Percentiles rank a stretch among this genome's conserved stretches.
These are phyloP conservation scores for Euplagia quadripunctaria DNA, from an alignment of 2,888 invertebrate species.

Conservation along the genomic window DNA sequence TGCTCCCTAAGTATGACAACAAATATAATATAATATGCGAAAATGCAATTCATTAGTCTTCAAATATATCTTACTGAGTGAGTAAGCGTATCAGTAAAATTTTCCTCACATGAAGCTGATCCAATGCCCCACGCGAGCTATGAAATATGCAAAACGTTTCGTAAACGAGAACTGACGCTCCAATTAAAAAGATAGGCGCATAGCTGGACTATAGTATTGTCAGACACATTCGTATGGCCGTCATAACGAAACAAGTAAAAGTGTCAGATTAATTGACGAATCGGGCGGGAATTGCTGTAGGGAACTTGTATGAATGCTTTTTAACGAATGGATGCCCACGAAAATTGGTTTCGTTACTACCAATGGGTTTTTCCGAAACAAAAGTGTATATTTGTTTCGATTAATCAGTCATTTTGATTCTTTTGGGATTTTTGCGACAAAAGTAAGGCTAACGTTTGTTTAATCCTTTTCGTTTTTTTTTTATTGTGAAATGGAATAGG, in stretches of 20 bases:
- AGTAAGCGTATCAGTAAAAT: constrained; percentile 20
- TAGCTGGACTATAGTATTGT: constrained; percentile 46
- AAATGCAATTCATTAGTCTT: neutral
- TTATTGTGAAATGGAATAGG: too few relatives aligned
- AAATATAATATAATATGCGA: neutral
- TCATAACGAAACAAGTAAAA: constrained; percentile 45
- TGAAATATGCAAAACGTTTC: constrained; percentile 72
- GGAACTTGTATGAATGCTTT: constrained; percentile 55
- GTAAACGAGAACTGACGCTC: constrained; percentile 71
- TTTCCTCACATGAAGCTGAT: constrained; percentile 30
- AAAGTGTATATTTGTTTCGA: constrained; percentile 41
- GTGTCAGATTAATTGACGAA: constrained; percentile 69
- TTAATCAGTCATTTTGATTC: constrained; percentile 27
- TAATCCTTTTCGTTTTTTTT: neutral
- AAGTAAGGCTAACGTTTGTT: neutral
- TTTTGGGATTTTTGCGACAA: constrained; percentile 7
- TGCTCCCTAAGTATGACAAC: too few relatives aligned
- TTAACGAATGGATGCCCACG: constrained; percentile 58
- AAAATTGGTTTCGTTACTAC: constrained; percentile 58
- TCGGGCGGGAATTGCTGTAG: constrained; percentile 53
- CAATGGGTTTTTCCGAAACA: constrained; percentile 24
- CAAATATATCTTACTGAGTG: too few relatives aligned
- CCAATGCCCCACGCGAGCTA: constrained; percentile 47
- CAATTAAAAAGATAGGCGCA: constrained; percentile 69
- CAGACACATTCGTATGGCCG: constrained; percentile 35